Conservation (phyloP, 2,888 invertebrate species). For the Endotricha flammealis region DNA sequence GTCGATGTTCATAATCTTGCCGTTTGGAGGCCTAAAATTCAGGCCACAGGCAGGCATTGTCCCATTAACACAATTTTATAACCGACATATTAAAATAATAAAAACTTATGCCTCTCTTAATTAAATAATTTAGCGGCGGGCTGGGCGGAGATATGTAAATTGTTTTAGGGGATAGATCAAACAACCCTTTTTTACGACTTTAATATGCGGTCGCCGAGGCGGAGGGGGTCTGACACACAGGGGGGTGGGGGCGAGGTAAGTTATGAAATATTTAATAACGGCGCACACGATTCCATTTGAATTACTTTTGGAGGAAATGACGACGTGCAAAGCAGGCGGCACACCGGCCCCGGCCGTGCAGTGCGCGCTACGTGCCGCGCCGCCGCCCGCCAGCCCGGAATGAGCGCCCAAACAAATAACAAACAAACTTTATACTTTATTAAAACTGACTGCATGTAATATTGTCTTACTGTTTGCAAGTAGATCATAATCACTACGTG, state of each 20-base stretch:
- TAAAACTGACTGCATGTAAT: conserved; percentile 33
- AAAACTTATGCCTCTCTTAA: conserved; percentile 80
- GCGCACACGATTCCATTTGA: conserved; percentile 78
- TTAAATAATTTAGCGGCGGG: conserved; percentile 78
- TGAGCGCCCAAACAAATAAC: conserved; percentile 51
- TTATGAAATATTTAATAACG: conserved; percentile 79
- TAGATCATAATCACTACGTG: conserved; percentile 12
- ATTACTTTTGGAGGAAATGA: conserved; percentile 77
- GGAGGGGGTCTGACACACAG: conserved; percentile 42
- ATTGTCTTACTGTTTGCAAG: conserved; percentile 15
- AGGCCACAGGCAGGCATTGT: conserved; percentile 60
- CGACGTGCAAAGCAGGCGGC: conserved; percentile 61
- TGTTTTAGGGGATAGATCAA: conserved; percentile 80
- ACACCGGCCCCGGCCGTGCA: conserved; percentile 49
- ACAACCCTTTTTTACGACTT: conserved; percentile 80
- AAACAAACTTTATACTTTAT: conserved; percentile 52
- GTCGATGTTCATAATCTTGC: conserved; percentile 55
- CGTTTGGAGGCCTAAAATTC: conserved; percentile 54
- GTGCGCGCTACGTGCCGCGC: conserved; percentile 23
- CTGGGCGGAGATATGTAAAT: conserved; percentile 78
- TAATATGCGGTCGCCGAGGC: conserved; percentile 74
- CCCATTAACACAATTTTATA: conserved; percentile 78
- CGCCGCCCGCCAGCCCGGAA: conserved; percentile 35
- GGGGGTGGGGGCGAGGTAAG: conserved; percentile 53
- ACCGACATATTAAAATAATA: conserved; percentile 78